Evolutionary conservation across 1,140 invertebrate species (phyloP).

Genomic region (Pectinophora gossypiella): DNA sequence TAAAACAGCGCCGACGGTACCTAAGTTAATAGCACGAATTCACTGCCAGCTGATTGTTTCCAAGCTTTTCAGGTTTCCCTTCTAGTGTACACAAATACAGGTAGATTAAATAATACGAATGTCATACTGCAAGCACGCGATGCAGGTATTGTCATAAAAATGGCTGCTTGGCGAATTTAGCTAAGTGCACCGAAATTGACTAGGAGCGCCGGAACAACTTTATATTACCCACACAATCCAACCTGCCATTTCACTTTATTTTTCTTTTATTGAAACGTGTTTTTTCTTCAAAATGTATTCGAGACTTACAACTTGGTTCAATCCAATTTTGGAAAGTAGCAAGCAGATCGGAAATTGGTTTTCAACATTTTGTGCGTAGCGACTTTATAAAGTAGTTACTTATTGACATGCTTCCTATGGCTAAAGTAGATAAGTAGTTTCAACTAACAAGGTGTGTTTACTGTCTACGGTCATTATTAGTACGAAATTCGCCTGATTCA

Average conservation of each 20-base stretch:
- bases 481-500: too few species aligned
- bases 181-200: slow-evolving; percentile 32
- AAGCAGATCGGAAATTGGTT: background rate
- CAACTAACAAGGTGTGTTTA: too few species aligned
- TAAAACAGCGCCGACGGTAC: too few species aligned
- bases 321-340: background rate
- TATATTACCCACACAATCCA: background rate
- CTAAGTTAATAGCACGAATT: too few species aligned
- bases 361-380: too few species aligned
- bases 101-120: background rate
- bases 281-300: background rate
- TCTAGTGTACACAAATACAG: too few species aligned
- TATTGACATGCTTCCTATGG: too few species aligned
- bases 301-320: background rate
- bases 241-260: background rate
- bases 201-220: background rate
- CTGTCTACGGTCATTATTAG: too few species aligned
- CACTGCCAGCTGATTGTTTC: too few species aligned
- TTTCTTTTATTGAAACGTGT: background rate
- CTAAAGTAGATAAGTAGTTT: too few species aligned
- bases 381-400: too few species aligned
- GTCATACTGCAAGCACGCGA: background rate
- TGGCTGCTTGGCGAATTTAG: slow-evolving; percentile 17
- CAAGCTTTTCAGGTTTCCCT: too few species aligned
- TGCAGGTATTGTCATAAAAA: slow-evolving; percentile 12